Conservation (phyloP, 1,140 invertebrate species). For the Cydia fagiglandana region DNA sequence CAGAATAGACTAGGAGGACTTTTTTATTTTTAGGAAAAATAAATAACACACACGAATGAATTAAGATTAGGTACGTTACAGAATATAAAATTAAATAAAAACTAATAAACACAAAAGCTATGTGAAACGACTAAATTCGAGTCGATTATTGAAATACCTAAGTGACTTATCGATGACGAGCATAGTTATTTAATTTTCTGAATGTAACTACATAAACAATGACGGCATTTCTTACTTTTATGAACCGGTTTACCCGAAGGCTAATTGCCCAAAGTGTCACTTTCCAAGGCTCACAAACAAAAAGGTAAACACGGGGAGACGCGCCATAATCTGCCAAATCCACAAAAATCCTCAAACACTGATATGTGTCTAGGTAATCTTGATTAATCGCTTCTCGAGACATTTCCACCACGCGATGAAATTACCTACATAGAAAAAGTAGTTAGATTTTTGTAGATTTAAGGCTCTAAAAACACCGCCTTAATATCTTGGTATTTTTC, state of each 20-base stretch:
- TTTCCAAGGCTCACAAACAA: slow-evolving; percentile 49
- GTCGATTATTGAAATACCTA: no score
- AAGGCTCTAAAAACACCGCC: no score
- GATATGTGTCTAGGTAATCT: slow-evolving; percentile 59
- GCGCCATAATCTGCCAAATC: slow-evolving; percentile 63
- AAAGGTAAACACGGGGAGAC: slow-evolving; percentile 35
- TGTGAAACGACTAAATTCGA: no score
- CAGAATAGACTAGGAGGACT: no score
- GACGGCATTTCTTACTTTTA: background rate
- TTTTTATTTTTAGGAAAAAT: no score
- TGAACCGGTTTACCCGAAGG: slow-evolving; percentile 8
- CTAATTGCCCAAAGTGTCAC: slow-evolving; percentile 33
- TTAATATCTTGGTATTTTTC: no score
- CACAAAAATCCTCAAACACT: slow-evolving; percentile 65
- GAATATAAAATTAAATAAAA: no score
- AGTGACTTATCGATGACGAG: no score
- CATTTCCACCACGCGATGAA: slow-evolving; percentile 46
- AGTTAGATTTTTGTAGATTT: background rate
- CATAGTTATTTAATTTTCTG: no score
- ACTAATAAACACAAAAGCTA: no score
- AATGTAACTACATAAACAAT: background rate
- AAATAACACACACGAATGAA: no score
- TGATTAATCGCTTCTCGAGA: slow-evolving; percentile 66
- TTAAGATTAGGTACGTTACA: no score
- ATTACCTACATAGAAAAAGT: background rate